Percentiles rank a stretch among this genome's conserved stretches.
Evolutionary conservation across 2,113 vertebrate genomes (phyloP).

Genomic region (Syngnathus typhle): DNA sequence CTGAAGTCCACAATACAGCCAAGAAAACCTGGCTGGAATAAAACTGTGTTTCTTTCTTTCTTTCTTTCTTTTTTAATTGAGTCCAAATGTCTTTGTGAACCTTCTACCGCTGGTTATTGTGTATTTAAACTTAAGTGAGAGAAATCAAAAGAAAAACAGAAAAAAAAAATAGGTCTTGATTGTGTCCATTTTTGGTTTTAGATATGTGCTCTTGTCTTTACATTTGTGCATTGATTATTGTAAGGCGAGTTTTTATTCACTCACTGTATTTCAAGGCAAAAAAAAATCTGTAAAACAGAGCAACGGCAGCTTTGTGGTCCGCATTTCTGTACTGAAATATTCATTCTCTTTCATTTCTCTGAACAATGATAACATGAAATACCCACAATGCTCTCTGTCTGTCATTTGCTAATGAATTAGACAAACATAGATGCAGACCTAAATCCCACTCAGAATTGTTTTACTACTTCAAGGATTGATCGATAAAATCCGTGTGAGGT

Average conservation of each 20-base stretch:
- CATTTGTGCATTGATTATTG: constrained; percentile 60
- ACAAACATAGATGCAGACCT: constrained; percentile 8
- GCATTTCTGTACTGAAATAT: constrained; percentile 46
- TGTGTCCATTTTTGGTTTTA: constrained; percentile 56
- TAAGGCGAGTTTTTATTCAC: constrained; percentile 47
- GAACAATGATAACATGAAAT: constrained; percentile 31
- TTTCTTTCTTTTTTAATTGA: constrained; percentile 42
- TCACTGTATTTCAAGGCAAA: constrained; percentile 49
- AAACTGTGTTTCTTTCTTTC: constrained; percentile 62
- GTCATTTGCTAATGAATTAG: constrained; percentile 29
- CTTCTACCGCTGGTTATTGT: constrained; percentile 53
- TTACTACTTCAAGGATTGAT: not conserved
- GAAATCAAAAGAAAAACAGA: constrained; percentile 15
- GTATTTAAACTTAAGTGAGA: constrained; percentile 56
- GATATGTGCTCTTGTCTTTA: constrained; percentile 63
- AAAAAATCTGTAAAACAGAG: constrained; percentile 36
- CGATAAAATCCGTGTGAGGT: constrained; percentile 3
- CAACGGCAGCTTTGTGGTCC: constrained; percentile 50
- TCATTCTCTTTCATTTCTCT: constrained; percentile 33
- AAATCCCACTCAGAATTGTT: constrained; percentile 2
- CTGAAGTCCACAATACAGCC: constrained; percentile 38
- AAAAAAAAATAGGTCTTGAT: constrained; percentile 49
- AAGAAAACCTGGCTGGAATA: constrained; percentile 50
- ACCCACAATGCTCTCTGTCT: constrained; percentile 37
- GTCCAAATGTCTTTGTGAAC: constrained; percentile 60